Conservation (phyloP, 2,113 vertebrate genomes). For the Cyprinodon brontotheroides region DNA sequence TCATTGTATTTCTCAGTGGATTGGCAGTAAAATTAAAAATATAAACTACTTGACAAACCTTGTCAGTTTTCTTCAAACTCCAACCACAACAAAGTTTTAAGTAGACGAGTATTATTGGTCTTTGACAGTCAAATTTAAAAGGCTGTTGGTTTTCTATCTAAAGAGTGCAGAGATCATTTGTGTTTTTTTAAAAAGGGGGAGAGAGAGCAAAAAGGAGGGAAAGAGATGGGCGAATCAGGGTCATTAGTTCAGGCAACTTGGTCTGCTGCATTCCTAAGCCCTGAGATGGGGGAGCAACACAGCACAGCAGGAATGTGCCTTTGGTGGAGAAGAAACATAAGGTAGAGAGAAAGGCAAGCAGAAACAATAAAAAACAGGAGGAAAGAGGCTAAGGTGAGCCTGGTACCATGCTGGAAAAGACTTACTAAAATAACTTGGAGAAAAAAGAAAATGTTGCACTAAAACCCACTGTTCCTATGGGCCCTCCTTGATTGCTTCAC, state of each 20-base stretch:
- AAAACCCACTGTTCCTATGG: slow-evolving; percentile 28
- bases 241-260: slow-evolving; percentile 85
- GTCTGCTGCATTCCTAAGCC: slow-evolving; percentile 84
- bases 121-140: background rate
- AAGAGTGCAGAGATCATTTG: slow-evolving; percentile 30
- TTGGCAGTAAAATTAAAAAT: slow-evolving; percentile 26
- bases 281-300: slow-evolving; percentile 79
- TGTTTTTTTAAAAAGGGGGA: slow-evolving; percentile 43
- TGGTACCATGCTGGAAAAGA: slow-evolving; percentile 55
- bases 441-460: slow-evolving; percentile 46
- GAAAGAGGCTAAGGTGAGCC: slow-evolving; percentile 53
- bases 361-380: slow-evolving; percentile 71
- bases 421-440: slow-evolving; percentile 62
- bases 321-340: slow-evolving; percentile 74
- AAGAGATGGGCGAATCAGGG: slow-evolving; percentile 78
- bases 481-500: slow-evolving; percentile 28
- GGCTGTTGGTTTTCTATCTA: background rate
- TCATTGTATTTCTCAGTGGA: slow-evolving; percentile 43
- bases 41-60: background rate
- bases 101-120: slow-evolving; percentile 7
- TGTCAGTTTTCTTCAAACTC: background rate
- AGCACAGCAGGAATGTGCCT: slow-evolving; percentile 80
- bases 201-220: slow-evolving; percentile 57
- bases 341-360: slow-evolving; percentile 77
- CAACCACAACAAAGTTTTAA: slow-evolving; percentile 1